Evolutionary conservation across 2,888 invertebrate species (phyloP), one percentile per base, ranked within the genome.

Genomic region (Drosophila tanythrix): DNA sequence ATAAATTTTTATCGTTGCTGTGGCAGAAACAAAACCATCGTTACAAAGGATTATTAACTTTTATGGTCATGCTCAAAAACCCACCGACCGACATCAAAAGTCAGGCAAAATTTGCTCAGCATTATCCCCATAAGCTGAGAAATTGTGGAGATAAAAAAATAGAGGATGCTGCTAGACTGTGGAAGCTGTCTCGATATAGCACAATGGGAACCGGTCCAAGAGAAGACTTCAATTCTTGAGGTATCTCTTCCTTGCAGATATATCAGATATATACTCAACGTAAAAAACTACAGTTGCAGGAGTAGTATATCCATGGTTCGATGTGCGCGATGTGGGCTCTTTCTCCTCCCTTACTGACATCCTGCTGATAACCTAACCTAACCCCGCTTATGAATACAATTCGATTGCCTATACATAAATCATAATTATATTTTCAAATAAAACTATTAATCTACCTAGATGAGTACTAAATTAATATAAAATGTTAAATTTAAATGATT

Each of bases 1-100:
- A 82, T 68, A 75, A 63, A 70, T 64, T 79, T 87, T 89, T 81
- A 87, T 78, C 43, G 74, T 66, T 56, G 60, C 43, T 57, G 31
- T 15, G 21, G 15, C 46, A 48, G 59, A 38, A 70, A 56, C 46
- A 38, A 18, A 60, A 59, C 66, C 35, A 57, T 38, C n/a, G 64
- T 52, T 33, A 46, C 29, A 65, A 83, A 72, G 74, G 76, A 76
- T 81, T 83, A 74, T 86, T 74, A 56, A 78, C 58, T 84, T 84
- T 71, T 57, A 80, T 72, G 58, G 51, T 18, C n/a, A n/a, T 31
- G 36, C 25, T 50, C 51, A 38, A 73, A 65, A 51, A 33, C 21
- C 36, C 33, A 31, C 31, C 56, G 58, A 73, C 59, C 63, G 51
- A 29, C 55, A 40, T 57, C 57, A 52, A 57, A 29, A 50, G 29